Conservation (phyloP, 2,113 vertebrate genomes). For the Tichodroma muraria region DNA sequence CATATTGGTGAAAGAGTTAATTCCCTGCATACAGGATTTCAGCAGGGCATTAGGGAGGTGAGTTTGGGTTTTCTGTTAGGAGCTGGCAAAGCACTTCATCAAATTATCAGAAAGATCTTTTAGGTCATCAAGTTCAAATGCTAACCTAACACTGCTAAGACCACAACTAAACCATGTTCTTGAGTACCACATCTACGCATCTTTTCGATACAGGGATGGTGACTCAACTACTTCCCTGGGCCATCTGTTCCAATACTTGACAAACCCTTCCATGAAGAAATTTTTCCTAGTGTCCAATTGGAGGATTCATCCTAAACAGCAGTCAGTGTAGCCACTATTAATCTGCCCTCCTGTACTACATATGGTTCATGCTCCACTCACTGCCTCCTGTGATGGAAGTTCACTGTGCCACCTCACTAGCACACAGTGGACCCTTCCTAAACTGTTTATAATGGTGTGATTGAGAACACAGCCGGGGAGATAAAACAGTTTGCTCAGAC, state of each 20-base stretch:
- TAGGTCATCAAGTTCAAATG: background rate
- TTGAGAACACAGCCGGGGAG: background rate
- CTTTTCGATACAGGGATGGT: background rate
- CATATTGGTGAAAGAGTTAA: accelerated
- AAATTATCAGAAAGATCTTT: background rate
- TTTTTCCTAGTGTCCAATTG: background rate
- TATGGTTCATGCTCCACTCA: background rate
- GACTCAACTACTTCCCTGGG: background rate
- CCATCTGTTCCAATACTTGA: background rate
- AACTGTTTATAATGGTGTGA: background rate
- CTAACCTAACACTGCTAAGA: background rate
- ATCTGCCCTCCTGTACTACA: background rate
- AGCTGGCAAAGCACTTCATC: background rate
- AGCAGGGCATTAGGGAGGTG: background rate
- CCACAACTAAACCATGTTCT: background rate
- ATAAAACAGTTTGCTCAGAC: background rate
- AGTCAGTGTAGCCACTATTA: background rate
- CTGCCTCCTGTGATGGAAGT: background rate
- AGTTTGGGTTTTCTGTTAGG: background rate
- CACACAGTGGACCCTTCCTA: background rate
- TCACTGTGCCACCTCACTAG: background rate
- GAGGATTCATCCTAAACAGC: background rate
- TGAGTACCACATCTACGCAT: no score
- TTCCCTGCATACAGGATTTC: background rate
- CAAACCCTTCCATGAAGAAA: background rate